Evolutionary conservation across 2,888 invertebrate species (phyloP).

Genomic region (Caenorhabditis auriculariae): DNA sequence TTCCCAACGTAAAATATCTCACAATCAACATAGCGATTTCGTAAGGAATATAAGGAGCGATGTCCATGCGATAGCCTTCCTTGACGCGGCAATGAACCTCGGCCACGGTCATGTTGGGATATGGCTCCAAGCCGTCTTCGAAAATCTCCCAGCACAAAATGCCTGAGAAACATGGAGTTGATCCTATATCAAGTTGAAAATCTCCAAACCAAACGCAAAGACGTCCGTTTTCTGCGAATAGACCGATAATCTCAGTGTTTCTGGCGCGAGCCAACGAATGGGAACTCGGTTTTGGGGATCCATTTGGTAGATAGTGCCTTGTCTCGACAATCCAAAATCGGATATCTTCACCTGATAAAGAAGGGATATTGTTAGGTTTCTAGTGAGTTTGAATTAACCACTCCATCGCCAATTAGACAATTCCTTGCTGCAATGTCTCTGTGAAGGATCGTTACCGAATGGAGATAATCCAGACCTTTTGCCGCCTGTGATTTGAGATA

Average conservation of each 20-base stretch:
- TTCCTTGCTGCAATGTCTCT: conserved; percentile 39
- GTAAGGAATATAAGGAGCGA: too few species aligned
- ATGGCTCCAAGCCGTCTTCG: conserved; percentile 36
- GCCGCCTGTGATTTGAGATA: too few species aligned
- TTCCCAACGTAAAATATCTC: too few species aligned
- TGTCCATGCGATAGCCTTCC: conserved; percentile 41
- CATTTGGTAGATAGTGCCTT: conserved; percentile 28
- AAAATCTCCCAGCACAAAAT: conserved; percentile 37
- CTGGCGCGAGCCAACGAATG: conserved; percentile 37
- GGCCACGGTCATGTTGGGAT: conserved; percentile 39
- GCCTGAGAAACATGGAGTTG: conserved; percentile 16
- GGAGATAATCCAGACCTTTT: conserved; percentile 46
- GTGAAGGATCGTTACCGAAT: conserved; percentile 32
- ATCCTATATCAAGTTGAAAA: too few species aligned
- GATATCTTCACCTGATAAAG: conserved; percentile 34
- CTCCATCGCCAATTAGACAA: conserved; percentile 33
- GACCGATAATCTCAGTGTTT: conserved; percentile 18
- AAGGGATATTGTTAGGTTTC: too few species aligned
- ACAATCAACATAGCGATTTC: too few species aligned
- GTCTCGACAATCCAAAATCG: conserved; percentile 33
- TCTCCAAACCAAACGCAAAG: conserved; percentile 34
- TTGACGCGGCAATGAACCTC: conserved; percentile 29
- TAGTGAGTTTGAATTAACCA: too few species aligned
- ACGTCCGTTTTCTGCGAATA: conserved; percentile 39
- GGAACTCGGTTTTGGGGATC: conserved; percentile 27